These are phyloP conservation scores for Nothoprocta perdicaria DNA, from an alignment of 2,113 vertebrate species.

Conservation along the genomic window DNA sequence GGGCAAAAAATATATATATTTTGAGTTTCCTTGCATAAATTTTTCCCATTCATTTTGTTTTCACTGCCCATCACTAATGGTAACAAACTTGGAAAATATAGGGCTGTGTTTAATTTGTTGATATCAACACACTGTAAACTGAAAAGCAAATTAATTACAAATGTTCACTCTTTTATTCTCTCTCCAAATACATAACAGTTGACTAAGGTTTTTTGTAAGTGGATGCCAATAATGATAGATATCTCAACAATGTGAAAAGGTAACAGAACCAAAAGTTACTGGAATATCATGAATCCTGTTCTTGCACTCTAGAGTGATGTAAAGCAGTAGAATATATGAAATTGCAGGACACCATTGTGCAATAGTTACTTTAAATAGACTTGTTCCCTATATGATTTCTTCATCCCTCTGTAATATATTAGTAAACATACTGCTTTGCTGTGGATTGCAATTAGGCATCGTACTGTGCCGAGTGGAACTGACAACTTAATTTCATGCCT, in stretches of 20 bases:
- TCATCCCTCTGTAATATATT: neutral
- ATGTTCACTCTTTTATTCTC: neutral
- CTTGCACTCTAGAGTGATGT: conserved; percentile 2
- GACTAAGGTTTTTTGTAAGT: neutral
- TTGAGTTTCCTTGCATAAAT: neutral
- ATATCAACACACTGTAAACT: neutral
- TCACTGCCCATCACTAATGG: neutral
- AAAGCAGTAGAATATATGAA: neutral
- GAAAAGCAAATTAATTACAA: conserved; percentile 13
- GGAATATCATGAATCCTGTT: conserved; percentile 3
- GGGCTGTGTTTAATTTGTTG: neutral
- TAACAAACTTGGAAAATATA: conserved; percentile 9
- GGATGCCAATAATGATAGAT: neutral
- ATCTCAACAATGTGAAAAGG: neutral
- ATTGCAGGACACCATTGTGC: neutral
- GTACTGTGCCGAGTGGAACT: conserved; percentile 1
- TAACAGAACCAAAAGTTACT: neutral
- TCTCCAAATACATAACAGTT: neutral
- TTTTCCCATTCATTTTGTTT: conserved; percentile 21
- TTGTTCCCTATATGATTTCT: neutral
- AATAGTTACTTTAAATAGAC: neutral
- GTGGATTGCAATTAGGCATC: neutral
- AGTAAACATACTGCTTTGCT: neutral
- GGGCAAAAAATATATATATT: neutral
- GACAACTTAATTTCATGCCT: conserved; percentile 12